A percentile compares a stretch with the other conserved stretches of the same genome.
Evolutionary conservation across 2,888 invertebrate species (phyloP).

Genomic region (Melieria picta): DNA sequence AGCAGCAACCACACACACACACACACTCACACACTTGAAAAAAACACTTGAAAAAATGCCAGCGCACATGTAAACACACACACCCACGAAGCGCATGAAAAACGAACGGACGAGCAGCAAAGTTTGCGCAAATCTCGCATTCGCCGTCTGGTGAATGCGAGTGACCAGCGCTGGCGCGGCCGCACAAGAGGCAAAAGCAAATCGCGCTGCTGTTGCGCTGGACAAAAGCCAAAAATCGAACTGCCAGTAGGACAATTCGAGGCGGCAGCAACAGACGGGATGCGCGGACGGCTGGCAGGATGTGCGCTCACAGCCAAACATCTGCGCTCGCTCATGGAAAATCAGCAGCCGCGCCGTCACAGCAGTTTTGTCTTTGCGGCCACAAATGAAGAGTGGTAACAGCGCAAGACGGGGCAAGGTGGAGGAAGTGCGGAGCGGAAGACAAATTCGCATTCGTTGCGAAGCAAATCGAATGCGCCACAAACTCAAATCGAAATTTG

Average conservation of each 20-base stretch:
- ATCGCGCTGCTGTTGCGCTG: background rate
- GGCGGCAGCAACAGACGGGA: too few species aligned
- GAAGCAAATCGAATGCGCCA: background rate
- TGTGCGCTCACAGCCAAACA: too few species aligned
- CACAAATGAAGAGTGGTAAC: too few species aligned
- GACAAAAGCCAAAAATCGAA: constrained; percentile 18
- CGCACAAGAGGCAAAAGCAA: background rate
- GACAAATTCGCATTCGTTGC: background rate
- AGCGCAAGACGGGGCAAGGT: too few species aligned
- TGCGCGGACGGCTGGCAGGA: too few species aligned
- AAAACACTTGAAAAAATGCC: too few species aligned
- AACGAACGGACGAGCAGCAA: background rate
- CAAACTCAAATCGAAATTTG: constrained; percentile 3
- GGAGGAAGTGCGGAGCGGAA: background rate
- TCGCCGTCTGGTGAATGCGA: background rate
- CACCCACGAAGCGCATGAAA: background rate
- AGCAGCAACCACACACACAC: constrained; percentile 14
- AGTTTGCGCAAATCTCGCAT: background rate
- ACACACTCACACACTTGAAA: background rate
- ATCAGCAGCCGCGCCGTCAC: too few species aligned
- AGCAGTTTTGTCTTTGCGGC: too few species aligned
- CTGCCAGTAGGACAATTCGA: background rate
- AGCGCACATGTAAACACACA: background rate
- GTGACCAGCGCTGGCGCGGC: background rate
- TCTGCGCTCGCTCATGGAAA: too few species aligned